Evolutionary conservation across 2,888 invertebrate species (phyloP).

Genomic region (Galerucella pusilla): DNA sequence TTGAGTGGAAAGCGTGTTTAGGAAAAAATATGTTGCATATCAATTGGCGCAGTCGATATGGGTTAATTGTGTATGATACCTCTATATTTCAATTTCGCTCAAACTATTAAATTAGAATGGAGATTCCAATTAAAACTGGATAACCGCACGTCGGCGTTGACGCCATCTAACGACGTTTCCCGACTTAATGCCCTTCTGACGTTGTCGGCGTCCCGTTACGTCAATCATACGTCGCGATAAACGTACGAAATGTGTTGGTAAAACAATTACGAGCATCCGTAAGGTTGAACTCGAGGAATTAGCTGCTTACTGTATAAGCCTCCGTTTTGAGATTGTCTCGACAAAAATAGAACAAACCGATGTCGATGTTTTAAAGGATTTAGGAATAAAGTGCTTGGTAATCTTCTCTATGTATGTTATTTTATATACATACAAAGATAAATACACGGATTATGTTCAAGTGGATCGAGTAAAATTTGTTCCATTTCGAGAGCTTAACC

Average conservation of each 20-base stretch:
- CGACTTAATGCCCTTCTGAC: constrained; percentile 26
- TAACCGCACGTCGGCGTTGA: constrained; percentile 28
- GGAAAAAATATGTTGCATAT: neutral
- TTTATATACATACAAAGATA: constrained; percentile 6
- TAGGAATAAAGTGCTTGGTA: neutral
- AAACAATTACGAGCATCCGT: constrained; percentile 39
- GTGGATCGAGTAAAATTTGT: neutral
- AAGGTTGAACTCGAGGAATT: constrained; percentile 25
- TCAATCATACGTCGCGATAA: constrained; percentile 40
- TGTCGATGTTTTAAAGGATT: neutral
- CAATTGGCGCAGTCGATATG: neutral
- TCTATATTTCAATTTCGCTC: constrained; percentile 24
- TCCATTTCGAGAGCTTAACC: too few species aligned
- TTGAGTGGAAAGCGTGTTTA: neutral
- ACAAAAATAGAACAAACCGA: neutral
- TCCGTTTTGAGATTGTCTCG: constrained; percentile 15
- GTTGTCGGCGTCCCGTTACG: constrained; percentile 23
- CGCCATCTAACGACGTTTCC: constrained; percentile 37
- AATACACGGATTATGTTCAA: neutral
- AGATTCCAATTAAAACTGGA: constrained; percentile 43
- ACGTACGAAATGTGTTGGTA: constrained; percentile 39
- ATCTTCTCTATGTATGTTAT: neutral
- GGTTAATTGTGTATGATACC: neutral
- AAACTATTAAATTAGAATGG: constrained; percentile 51
- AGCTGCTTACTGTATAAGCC: constrained; percentile 20